These are phyloP conservation scores for Anagrus nilaparvatae DNA, from an alignment of 1,140 invertebrate genomes.

Conservation along the genomic window DNA sequence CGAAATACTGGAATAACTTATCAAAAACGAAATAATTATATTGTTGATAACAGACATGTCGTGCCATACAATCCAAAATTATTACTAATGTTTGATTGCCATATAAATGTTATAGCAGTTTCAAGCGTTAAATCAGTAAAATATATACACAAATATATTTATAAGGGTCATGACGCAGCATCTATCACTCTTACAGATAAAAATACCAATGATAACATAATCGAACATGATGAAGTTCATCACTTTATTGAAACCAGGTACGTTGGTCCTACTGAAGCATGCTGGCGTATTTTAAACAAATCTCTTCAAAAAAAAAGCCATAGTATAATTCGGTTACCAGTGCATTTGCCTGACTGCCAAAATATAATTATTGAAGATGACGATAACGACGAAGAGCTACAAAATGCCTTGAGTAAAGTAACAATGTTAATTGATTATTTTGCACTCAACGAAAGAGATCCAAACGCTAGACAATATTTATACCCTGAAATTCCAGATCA, in stretches of 20 bases:
- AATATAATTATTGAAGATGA: neutral
- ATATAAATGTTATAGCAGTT: slow-evolving; percentile 9
- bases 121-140: slow-evolving; percentile 10
- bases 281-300: slow-evolving; percentile 6
- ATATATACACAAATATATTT: slow-evolving; percentile 10
- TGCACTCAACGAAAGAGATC: neutral
- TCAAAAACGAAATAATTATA: neutral
- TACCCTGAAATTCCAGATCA: no score
- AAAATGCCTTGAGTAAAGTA: neutral
- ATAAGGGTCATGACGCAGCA: slow-evolving; percentile 12
- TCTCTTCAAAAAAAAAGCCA: slow-evolving; percentile 4
- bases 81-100: slow-evolving; percentile 10
- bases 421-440: slow-evolving; percentile 3
- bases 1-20: slow-evolving; percentile 12
- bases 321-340: slow-evolving; percentile 1
- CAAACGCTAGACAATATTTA: neutral
- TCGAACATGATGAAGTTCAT: slow-evolving; percentile 7
- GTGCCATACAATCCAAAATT: slow-evolving; percentile 19
- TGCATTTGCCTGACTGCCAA: slow-evolving; percentile 6
- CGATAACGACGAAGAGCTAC: neutral
- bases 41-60: slow-evolving; percentile 24
- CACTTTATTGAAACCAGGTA: slow-evolving; percentile 10
- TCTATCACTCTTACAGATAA: slow-evolving; percentile 4
- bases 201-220: neutral
- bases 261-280: slow-evolving; percentile 1